These are phyloP conservation scores for Embidobia sp. DNA, from an alignment of 2,888 invertebrate genomes.

Conservation along the genomic window DNA sequence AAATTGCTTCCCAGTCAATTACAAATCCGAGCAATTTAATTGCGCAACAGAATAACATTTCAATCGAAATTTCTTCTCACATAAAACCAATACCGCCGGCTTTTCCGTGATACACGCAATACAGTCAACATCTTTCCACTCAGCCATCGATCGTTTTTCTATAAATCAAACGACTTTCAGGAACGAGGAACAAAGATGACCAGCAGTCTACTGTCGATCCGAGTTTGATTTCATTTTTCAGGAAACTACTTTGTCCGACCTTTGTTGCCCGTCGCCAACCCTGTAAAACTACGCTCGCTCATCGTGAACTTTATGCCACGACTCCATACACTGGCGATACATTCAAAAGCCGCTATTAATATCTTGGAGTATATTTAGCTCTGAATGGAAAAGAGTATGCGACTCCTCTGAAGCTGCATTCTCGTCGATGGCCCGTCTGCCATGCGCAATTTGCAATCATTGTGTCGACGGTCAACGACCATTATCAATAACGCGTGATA, in stretches of 20 bases:
- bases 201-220: no score
- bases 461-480: conserved; percentile 53
- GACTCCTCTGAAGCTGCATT: conserved; percentile 64
- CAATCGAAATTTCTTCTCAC: no score
- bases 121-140: no score
- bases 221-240: no score
- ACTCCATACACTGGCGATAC: conserved; percentile 35
- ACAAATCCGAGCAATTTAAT: no score
- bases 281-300: conserved; percentile 34
- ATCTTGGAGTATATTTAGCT: conserved; percentile 78
- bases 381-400: conserved; percentile 76
- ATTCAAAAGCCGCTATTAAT: conserved; percentile 74
- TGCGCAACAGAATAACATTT: no score
- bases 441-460: conserved; percentile 60
- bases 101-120: no score
- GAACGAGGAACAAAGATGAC: no score
- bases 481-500: conserved; percentile 50
- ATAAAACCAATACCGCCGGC: no score
- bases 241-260: conserved; percentile 27
- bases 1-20: no score
- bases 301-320: conserved; percentile 44
- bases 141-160: no score
- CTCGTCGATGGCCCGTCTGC: conserved; percentile 70
- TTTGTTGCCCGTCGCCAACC: conserved; percentile 45
- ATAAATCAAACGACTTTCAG: no score